Conservation (phyloP, 2,113 vertebrate species). For the Podarcis cretensis region DNA sequence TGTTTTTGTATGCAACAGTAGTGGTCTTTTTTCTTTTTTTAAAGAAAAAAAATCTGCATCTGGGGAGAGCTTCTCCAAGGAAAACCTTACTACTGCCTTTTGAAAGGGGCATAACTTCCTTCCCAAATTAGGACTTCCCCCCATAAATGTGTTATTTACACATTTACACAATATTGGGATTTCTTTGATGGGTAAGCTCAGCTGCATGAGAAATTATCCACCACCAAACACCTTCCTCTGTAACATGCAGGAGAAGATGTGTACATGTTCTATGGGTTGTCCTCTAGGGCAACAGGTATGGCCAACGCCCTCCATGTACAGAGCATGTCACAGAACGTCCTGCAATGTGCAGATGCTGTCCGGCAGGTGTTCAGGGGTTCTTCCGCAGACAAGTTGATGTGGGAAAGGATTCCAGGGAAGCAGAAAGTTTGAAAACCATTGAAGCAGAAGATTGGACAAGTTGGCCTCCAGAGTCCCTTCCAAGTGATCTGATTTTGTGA, state of each 20-base stretch:
- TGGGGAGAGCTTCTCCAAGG: no score
- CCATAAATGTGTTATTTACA: no score
- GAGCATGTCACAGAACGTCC: no score
- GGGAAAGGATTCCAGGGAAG: neutral
- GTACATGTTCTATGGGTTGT: neutral
- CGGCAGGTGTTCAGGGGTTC: neutral
- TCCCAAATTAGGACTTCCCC: no score
- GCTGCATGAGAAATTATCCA: neutral
- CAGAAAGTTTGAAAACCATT: neutral
- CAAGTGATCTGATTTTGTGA: neutral
- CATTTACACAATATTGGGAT: no score
- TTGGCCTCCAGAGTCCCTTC: neutral
- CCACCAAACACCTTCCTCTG: no score
- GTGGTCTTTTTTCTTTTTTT: no score
- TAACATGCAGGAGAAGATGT: neutral
- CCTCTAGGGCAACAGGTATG: neutral
- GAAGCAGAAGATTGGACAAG: neutral
- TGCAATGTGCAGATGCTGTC: neutral
- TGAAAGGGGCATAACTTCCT: no score
- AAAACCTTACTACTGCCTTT: no score
- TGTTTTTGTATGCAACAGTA: no score
- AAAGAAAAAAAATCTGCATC: no score
- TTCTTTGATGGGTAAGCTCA: neutral
- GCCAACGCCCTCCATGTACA: neutral
- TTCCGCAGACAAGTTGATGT: neutral